These are phyloP conservation scores for Trididemnum nubilum DNA, from an alignment of 23 tunicate genomes.

Conservation along the genomic window DNA sequence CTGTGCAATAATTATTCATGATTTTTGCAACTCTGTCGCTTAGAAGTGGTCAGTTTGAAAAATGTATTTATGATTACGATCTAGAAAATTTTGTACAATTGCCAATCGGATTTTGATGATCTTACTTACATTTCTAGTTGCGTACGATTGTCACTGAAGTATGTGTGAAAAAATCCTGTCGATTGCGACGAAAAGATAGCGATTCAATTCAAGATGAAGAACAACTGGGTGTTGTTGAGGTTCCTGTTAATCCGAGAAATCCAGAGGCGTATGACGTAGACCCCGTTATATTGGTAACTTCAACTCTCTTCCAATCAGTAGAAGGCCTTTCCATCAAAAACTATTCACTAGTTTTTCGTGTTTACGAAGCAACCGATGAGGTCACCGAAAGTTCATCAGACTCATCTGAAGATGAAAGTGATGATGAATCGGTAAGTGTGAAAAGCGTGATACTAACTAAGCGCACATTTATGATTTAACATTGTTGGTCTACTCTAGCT, in stretches of 20 bases:
- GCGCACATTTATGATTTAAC: too few species aligned
- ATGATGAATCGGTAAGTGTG: slow-evolving; percentile 28
- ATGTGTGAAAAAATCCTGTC: slow-evolving; percentile 38
- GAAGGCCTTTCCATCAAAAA: slow-evolving; percentile 46
- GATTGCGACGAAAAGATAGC: slow-evolving; percentile 62
- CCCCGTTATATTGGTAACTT: not conserved
- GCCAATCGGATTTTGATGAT: too few species aligned
- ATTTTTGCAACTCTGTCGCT: too few species aligned
- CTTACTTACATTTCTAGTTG: slow-evolving; percentile 24
- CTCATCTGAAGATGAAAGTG: slow-evolving; percentile 13
- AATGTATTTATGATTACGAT: too few species aligned
- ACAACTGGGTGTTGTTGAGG: slow-evolving; percentile 43
- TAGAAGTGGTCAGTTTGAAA: too few species aligned
- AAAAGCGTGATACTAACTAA: too few species aligned
- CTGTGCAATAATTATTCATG: too few species aligned
- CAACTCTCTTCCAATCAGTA: slow-evolving; percentile 9
- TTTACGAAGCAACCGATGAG: slow-evolving; percentile 46
- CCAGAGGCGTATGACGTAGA: slow-evolving; percentile 28
- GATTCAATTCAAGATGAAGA: slow-evolving; percentile 43
- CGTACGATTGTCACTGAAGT: slow-evolving; percentile 55
- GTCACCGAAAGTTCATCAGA: slow-evolving; percentile 30
- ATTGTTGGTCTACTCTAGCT: too few species aligned
- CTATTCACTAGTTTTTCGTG: slow-evolving; percentile 50
- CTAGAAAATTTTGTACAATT: too few species aligned
- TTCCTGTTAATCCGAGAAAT: slow-evolving; percentile 74